Conservation (phyloP, 2,888 invertebrate genomes). For the Pammene aurita region DNA sequence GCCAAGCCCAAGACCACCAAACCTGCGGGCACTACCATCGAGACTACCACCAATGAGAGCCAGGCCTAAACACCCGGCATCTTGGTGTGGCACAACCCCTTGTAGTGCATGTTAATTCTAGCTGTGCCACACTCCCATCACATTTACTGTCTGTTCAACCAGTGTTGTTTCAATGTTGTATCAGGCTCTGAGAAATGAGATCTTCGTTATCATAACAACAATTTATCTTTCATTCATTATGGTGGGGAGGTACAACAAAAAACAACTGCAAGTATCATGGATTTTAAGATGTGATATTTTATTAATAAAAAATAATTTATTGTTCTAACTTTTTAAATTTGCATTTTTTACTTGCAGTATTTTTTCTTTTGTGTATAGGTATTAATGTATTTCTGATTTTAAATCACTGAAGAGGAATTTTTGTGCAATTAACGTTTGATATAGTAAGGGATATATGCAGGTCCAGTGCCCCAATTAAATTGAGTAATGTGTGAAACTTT, state of each 20-base stretch:
- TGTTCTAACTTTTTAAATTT: slow-evolving; percentile 51
- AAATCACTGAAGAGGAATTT: slow-evolving; percentile 25
- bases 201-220: slow-evolving; percentile 54
- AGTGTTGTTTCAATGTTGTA: slow-evolving; percentile 59
- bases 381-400: slow-evolving; percentile 37
- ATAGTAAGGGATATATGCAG: slow-evolving; percentile 67
- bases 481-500: slow-evolving; percentile 44
- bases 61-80: slow-evolving; percentile 69
- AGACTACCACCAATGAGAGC: slow-evolving; percentile 79
- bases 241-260: slow-evolving; percentile 57
- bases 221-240: slow-evolving; percentile 53
- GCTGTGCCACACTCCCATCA: slow-evolving; percentile 65
- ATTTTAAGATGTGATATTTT: slow-evolving; percentile 81
- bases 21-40: slow-evolving; percentile 71
- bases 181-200: slow-evolving; percentile 56
- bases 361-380: slow-evolving; percentile 40
- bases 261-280: slow-evolving; percentile 77
- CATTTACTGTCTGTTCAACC: slow-evolving; percentile 56
- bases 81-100: slow-evolving; percentile 62
- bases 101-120: slow-evolving; percentile 72
- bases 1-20: slow-evolving; percentile 67
- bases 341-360: slow-evolving; percentile 43
- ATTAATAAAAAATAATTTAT: slow-evolving; percentile 66
- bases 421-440: slow-evolving; percentile 44
- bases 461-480: slow-evolving; percentile 71